These are phyloP conservation scores for Propithecus coquereli DNA, from an alignment of 2,113 vertebrate species.

Conservation along the genomic window DNA sequence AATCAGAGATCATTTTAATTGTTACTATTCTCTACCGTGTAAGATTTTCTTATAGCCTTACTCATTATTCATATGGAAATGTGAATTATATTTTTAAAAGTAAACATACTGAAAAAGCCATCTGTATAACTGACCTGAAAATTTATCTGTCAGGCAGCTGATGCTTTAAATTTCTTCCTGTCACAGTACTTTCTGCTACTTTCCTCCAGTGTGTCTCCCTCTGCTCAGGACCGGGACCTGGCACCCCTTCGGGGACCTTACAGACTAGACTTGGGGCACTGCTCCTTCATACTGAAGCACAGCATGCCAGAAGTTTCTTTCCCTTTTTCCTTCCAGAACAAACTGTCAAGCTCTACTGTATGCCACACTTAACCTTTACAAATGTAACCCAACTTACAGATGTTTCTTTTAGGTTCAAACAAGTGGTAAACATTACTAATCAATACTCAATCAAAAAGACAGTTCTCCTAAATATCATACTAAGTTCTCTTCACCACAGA, in stretches of 20 bases:
- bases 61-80: background rate
- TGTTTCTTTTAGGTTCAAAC: background rate
- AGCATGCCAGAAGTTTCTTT: background rate
- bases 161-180: background rate
- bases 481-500: background rate
- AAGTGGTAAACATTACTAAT: background rate
- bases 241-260: background rate
- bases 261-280: fast-evolving
- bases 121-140: background rate
- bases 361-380: background rate
- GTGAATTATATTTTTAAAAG: background rate
- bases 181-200: fast-evolving
- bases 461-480: background rate
- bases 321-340: background rate
- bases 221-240: background rate
- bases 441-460: background rate
- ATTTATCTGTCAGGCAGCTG: background rate
- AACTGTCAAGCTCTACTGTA: background rate
- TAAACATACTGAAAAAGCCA: background rate
- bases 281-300: background rate
- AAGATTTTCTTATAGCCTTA: background rate
- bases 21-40: background rate
- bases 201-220: background rate
- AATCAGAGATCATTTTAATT: background rate
- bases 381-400: background rate